These are phyloP conservation scores for Gymnothorax javanicus DNA, from an alignment of 2,797 vertebrate species.

Conservation along the genomic window DNA sequence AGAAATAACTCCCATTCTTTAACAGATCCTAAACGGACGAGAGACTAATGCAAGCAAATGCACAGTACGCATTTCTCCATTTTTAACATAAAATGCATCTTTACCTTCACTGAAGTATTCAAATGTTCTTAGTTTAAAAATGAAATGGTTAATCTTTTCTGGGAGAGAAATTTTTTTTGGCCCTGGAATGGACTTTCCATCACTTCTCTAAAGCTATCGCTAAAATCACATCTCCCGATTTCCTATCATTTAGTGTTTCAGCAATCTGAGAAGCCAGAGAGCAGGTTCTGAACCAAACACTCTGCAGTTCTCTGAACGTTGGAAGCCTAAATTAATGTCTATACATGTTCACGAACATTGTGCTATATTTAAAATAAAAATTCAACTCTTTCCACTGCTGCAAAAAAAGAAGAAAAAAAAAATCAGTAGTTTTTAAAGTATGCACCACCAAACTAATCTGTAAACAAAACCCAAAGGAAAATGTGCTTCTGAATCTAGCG, in stretches of 20 bases:
- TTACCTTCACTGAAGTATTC: slow-evolving; percentile 57
- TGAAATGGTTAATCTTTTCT: slow-evolving; percentile 16
- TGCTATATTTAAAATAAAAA: not conserved
- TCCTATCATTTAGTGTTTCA: not conserved
- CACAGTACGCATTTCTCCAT: slow-evolving; percentile 35
- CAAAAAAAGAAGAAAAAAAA: not conserved
- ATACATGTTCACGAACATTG: not conserved
- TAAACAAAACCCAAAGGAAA: not conserved
- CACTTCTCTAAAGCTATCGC: not conserved
- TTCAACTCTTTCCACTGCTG: not conserved
- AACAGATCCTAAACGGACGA: slow-evolving; percentile 42
- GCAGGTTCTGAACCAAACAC: not conserved
- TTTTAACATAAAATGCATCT: slow-evolving; percentile 56
- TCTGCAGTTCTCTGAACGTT: not conserved
- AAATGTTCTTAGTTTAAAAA: slow-evolving; percentile 35
- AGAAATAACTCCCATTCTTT: slow-evolving; percentile 26
- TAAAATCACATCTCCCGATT: not conserved
- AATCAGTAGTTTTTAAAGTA: slow-evolving; percentile 9
- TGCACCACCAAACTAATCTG: not conserved
- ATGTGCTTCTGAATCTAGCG: not conserved
- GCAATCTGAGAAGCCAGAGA: not conserved
- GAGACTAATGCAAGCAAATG: slow-evolving; percentile 26
- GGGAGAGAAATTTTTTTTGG: slow-evolving; percentile 22
- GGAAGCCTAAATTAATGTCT: not conserved
- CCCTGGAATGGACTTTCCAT: not conserved